phyloP scores from a whole-genome alignment of 2,113 vertebrate species.

The Sceloporus tristichus region DNA sequence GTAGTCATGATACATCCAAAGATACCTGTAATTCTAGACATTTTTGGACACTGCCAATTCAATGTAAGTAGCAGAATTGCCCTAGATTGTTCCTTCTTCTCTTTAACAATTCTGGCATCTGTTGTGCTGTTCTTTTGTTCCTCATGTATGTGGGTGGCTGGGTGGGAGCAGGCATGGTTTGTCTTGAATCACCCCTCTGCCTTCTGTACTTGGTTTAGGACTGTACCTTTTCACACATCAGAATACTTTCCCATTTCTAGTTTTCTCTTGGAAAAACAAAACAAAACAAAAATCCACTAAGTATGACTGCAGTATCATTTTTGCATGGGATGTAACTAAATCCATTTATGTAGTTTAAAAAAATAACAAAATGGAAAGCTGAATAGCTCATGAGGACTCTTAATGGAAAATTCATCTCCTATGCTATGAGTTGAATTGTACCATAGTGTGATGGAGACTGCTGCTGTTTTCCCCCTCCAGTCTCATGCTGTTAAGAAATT shows the following conservation, averaged over 20 bases:
- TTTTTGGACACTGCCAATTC: background rate
- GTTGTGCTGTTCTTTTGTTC: background rate
- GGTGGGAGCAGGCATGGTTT: background rate
- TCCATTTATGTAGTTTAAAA: no score
- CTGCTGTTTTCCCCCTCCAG: no score
- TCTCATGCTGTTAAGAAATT: no score
- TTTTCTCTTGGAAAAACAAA: no score
- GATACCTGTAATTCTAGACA: background rate
- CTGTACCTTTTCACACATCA: no score
- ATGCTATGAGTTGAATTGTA: background rate
- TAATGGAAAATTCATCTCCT: background rate
- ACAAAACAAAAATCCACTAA: no score
- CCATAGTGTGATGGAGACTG: background rate
- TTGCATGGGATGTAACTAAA: no score
- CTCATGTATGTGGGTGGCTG: background rate
- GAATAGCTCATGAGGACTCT: no score
- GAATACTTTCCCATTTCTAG: no score
- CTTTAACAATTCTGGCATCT: background rate
- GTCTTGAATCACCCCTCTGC: no score
- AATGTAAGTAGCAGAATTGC: background rate
- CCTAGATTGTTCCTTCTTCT: background rate
- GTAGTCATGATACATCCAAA: background rate
- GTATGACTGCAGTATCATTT: no score
- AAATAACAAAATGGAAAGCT: no score
- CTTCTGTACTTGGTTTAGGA: background rate